These are phyloP conservation scores for Euura lappo DNA, from an alignment of 1,140 invertebrate genomes.

Conservation along the genomic window DNA sequence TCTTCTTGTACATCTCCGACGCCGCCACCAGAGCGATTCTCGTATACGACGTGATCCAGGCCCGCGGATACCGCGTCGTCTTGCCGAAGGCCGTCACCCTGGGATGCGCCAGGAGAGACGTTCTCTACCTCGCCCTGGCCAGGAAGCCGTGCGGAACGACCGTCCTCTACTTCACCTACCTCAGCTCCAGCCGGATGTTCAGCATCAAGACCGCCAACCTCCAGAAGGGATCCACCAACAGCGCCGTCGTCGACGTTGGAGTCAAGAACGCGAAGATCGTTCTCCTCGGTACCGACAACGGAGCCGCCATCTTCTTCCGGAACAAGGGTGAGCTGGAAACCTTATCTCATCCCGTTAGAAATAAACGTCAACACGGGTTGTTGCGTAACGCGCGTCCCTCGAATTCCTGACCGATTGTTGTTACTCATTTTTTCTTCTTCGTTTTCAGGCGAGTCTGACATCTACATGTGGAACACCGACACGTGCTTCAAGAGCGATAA, in stretches of 20 bases:
- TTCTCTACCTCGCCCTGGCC: slow-evolving; percentile 64
- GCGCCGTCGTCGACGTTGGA: slow-evolving; percentile 63
- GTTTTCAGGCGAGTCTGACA: slow-evolving; percentile 60
- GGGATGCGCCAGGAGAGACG: slow-evolving; percentile 53
- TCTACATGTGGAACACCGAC: slow-evolving; percentile 69
- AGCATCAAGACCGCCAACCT: slow-evolving; percentile 61
- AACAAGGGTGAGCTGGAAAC: slow-evolving; percentile 34
- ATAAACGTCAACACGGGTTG: too few relatives aligned
- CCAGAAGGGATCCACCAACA: slow-evolving; percentile 57
- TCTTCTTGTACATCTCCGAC: slow-evolving; percentile 61
- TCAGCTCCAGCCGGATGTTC: slow-evolving; percentile 63
- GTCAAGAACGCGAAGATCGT: slow-evolving; percentile 64
- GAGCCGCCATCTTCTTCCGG: slow-evolving; percentile 63
- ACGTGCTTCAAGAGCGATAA: slow-evolving; percentile 62
- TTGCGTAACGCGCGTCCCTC: background rate
- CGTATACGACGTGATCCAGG: slow-evolving; percentile 62
- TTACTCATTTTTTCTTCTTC: background rate
- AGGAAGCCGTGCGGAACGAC: slow-evolving; percentile 57
- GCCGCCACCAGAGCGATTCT: slow-evolving; percentile 65
- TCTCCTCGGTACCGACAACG: slow-evolving; percentile 67
- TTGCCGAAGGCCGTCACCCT: slow-evolving; percentile 60
- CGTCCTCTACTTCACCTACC: slow-evolving; percentile 66
- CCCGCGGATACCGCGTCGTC: slow-evolving; percentile 63
- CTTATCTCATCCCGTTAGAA: background rate
- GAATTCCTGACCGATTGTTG: background rate